Evolutionary conservation across 2,888 invertebrate species (phyloP), one percentile per base, ranked within the genome.

Genomic region (Trachelus troglodyta): DNA sequence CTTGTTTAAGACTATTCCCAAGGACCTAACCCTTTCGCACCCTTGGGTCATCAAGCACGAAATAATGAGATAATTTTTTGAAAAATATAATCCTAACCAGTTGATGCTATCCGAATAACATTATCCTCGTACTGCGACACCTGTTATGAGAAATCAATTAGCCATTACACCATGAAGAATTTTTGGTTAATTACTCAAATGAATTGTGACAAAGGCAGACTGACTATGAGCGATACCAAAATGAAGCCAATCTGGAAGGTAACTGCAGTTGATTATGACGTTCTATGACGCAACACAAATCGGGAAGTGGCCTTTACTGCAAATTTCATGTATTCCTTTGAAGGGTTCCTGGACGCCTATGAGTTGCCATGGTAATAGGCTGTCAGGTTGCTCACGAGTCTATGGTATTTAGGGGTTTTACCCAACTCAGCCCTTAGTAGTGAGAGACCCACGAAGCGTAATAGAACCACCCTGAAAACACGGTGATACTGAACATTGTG

Each of bases 301-400:
- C 2, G 4, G 23, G 23, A 56, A 56, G 56, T 1, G 9, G 31
- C 71, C 31, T 71, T 9, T 71, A 71, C 71, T 34, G 31, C 71
- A 34, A 34, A 35, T 15, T 78, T 76, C 78, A 75, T 73, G 75
- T 81, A 80, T 82, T 80, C 77, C 82, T 83, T 81, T 82, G 80
- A 83, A 78, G 77, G 75, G 78, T 74, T 79, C 68, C 73, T 77
- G 12, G 23, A 9, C 23, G 15, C 23, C 23, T 2, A 56, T 23
- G 23, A 23, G 82, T 85, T 84, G 81, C 83, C 81, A 83, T 83
- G 83, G 80, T 79, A 83, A 82, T 84, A 76, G 78, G 75, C 79
- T 56, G 56, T 56, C 56, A 56, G 56, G 23, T 56, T 56, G 9
- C 56, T 2, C 56, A 56, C 23, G 23, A 23, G 23, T 56, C 56